A percentile compares a stretch with the other conserved stretches of the same genome.
These are phyloP conservation scores for Melanotus villosus DNA, from an alignment of 2,888 invertebrate genomes.

Conservation along the genomic window DNA sequence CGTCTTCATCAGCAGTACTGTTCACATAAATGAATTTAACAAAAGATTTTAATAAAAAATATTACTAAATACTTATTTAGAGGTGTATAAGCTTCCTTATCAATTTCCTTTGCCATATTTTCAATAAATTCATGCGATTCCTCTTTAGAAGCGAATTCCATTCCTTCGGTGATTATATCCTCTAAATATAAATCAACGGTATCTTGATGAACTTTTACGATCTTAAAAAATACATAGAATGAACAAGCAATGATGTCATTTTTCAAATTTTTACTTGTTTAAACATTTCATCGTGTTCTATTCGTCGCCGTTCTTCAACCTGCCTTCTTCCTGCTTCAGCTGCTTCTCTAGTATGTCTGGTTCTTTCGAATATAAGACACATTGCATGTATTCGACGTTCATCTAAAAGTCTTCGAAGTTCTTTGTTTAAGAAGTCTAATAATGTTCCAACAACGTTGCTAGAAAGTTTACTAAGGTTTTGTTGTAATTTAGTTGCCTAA, in stretches of 20 bases:
- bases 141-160: constrained; percentile 72
- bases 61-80: constrained; percentile 11
- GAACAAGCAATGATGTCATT: not conserved
- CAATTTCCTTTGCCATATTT: constrained; percentile 72
- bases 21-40: not conserved
- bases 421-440: constrained; percentile 83
- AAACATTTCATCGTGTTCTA: constrained; percentile 87
- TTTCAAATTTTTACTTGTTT: constrained; percentile 70
- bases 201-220: constrained; percentile 74
- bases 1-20: constrained; percentile 68
- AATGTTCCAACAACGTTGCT: constrained; percentile 81
- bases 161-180: constrained; percentile 74
- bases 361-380: constrained; percentile 83
- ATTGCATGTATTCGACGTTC: constrained; percentile 86
- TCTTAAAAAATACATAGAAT: constrained; percentile 56
- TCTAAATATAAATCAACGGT: constrained; percentile 76
- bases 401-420: constrained; percentile 81
- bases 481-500: constrained; percentile 72
- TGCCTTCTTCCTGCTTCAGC: constrained; percentile 86
- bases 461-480: constrained; percentile 79
- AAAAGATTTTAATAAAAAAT: not conserved
- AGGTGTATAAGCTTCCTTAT: constrained; percentile 64
- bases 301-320: constrained; percentile 79
- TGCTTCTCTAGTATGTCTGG: constrained; percentile 83
- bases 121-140: constrained; percentile 72